Base-by-base conservation (phyloP, 1,140 invertebrate genomes). In the Drosophila lacteicornis region DNA sequence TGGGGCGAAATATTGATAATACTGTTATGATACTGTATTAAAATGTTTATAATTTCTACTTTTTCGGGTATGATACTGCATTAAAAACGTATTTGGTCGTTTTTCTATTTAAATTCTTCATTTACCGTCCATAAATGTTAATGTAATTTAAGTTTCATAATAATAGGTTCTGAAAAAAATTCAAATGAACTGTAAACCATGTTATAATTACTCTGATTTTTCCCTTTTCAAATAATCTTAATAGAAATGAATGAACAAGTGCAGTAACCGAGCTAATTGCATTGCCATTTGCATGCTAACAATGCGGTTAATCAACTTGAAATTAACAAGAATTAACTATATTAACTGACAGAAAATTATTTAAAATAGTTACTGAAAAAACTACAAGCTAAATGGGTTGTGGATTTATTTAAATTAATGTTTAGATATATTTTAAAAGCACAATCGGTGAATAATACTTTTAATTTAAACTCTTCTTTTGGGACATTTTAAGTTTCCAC, bases 261-360 rank as follows among this genome's bases (percentile, higher is more conserved):
- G 25, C 1, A 30, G 33, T 47, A 22, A 15, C 17, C n/a, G 25
- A 50, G 30, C 30, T 46, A 33, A 45, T 42, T 74, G 6, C 6
- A 1, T 17, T 33, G 25, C 7, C 51, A 43, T 47, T 53, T 25
- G 46, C 9, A 25, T 30, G 4, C 9, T 9, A 68, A 50, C 42
- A 60, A 76, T 45, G 7, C 4, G 43, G 30, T 17, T 19, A 66
- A 40, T 61, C 6, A 25, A 11, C 2, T 59, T 33, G 0, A 55
- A 77, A 50, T 76, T 15, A 56, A 40, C n/a, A 61, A 43, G 40
- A 69, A 68, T 45, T 50, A 38, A 12, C 17, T 12, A 15, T 46
- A 9, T 51, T 12, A 38, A 47, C 17, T 17, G 25, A 4, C 25
- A 57, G 25, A 33, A 19, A 57, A 50, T 30, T n/a, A 11, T 49